Evolutionary conservation across 1,140 invertebrate genomes (phyloP), one percentile per base, ranked within the genome.

Genomic region (Anagrus nilaparvatae): DNA sequence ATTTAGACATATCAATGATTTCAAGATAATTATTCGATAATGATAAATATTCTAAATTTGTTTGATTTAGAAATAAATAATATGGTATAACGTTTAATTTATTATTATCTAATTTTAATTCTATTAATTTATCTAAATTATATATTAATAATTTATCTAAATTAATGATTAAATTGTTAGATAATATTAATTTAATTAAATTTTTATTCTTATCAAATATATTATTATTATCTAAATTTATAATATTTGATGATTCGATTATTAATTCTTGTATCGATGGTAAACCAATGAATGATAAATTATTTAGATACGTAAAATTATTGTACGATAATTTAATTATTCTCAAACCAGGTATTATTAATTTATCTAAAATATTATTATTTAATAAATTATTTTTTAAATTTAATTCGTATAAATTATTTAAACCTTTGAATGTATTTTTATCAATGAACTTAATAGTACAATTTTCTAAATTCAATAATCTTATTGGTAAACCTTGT

Each of bases 151-250:
- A 72, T 40, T 77, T 70, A 24, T 79, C 74, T 38, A 87, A 60
- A 43, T 73, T 67, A 38, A 60, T 67, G 2, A 88, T 55, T 16
- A 69, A 68, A 60, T 90, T 91, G 44, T 74, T 69, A 30, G 77
- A 76, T n/a, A 90, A 62, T 56, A 83, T 75, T 20, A 91, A 67
- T 46, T 75, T 73, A 0, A 75, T 65, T 1, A 88, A 63, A 54
- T 86, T 84, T 44, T 82, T 81, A 56, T 86, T 86, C 49, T 82
- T 81, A 4, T 74, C 70, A 51, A 92, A 87, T 12, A 83, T 73
- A 33, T 76, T 71, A 5, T 75, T 66, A 1, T 83, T 82, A 42
- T 89, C 63, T 21, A 69, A 65, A 4, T 65, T 62, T 50, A 89
- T 75, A n/a, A n/a, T n/a, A 43, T 78, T 75, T 30, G 81, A 79